These are phyloP conservation scores for Lypha dubia DNA, from an alignment of 2,888 invertebrate genomes.

Conservation along the genomic window DNA sequence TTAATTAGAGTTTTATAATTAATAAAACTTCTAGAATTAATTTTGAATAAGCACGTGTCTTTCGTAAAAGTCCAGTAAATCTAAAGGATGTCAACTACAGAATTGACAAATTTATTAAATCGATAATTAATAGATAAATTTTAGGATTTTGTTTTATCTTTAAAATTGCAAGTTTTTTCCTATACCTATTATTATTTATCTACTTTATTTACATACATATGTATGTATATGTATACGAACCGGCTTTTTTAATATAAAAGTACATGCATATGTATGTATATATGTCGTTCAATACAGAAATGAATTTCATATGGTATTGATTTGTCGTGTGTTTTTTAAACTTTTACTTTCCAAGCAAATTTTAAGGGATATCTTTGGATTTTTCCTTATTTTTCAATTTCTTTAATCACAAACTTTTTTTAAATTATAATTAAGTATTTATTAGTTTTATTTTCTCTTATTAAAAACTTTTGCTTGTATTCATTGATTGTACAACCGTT, in stretches of 20 bases:
- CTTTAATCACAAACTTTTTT: background rate
- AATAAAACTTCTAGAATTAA: background rate
- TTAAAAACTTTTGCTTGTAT: background rate
- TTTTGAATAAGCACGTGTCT: background rate
- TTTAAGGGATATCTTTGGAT: background rate
- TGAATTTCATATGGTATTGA: background rate
- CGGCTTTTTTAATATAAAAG: slow-evolving; percentile 58
- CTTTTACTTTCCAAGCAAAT: background rate
- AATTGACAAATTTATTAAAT: background rate
- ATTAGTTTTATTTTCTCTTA: background rate
- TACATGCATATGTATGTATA: background rate
- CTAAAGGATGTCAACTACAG: background rate
- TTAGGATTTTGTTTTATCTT: too few species aligned
- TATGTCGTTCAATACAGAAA: background rate
- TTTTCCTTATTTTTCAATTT: background rate
- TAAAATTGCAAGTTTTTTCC: too few species aligned
- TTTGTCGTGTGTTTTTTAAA: slow-evolving; percentile 11
- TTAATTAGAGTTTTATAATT: background rate
- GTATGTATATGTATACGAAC: slow-evolving; percentile 39
- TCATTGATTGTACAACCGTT: slow-evolving; percentile 60
- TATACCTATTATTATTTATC: too few species aligned
- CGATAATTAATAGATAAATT: too few species aligned
- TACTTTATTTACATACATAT: background rate
- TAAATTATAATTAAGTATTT: background rate
- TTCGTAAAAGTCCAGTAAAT: background rate